Evolutionary conservation across 2,113 vertebrate species (phyloP).

Genomic region (Psephotus haematonotus): DNA sequence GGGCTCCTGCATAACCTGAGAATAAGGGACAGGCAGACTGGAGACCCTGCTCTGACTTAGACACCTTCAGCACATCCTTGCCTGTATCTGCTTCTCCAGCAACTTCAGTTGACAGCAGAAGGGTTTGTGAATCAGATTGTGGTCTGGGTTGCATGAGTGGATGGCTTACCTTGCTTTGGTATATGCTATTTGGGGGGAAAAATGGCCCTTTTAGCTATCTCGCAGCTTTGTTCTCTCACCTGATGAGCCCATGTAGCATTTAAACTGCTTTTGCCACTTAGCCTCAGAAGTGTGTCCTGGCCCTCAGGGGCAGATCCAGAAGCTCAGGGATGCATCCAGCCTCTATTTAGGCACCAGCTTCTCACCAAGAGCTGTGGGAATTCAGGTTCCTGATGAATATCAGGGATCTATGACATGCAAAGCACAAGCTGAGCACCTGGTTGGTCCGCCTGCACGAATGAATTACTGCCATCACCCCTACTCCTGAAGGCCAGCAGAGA

Average conservation of each 20-base stretch:
- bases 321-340: not conserved
- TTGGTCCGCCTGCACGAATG: too few species aligned
- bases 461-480: fast-evolving
- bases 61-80: too few species aligned
- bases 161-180: not conserved
- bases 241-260: not conserved
- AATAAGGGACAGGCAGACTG: fast-evolving
- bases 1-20: too few species aligned
- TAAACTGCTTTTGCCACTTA: not conserved
- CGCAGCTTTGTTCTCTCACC: not conserved
- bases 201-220: fast-evolving
- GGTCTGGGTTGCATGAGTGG: not conserved
- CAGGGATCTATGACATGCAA: fast-evolving
- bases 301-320: not conserved
- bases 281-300: not conserved
- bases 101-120: fast-evolving
- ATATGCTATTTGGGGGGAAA: fast-evolving
- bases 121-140: fast-evolving
- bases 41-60: not conserved
- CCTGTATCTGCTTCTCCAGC: not conserved
- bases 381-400: not conserved
- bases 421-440: too few species aligned
- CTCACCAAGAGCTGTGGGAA: not conserved
- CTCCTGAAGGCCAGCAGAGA: not conserved
- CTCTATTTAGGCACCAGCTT: not conserved